phyloP scores from a whole-genome alignment of 1,140 invertebrate genomes.

The Arion vulgaris region DNA sequence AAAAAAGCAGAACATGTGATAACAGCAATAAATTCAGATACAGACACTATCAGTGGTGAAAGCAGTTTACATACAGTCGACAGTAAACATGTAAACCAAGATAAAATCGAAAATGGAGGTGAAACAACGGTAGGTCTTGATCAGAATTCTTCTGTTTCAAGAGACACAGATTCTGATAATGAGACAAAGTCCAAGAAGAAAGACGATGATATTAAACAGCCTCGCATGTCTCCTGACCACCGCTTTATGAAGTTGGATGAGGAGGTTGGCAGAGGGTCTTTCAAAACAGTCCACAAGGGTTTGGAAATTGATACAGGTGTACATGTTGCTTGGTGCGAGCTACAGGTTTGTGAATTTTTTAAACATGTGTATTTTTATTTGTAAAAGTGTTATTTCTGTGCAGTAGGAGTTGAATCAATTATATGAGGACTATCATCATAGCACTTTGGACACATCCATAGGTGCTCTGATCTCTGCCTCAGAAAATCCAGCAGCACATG shows the following conservation, averaged over 20 bases:
- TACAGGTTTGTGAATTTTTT: conserved; percentile 80
- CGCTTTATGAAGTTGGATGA: conserved; percentile 99
- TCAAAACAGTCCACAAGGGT: conserved; percentile 98
- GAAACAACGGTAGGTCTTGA: too few species aligned
- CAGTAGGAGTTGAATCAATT: too few species aligned
- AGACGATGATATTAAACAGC: conserved; percentile 63
- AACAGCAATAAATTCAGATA: not conserved
- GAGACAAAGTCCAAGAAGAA: conserved; percentile 51
- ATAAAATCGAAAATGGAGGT: too few species aligned
- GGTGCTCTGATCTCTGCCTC: too few species aligned
- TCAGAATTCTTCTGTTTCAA: not conserved
- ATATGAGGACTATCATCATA: too few species aligned
- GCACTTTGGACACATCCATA: too few species aligned
- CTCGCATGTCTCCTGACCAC: conserved; percentile 75
- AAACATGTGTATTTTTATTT: too few species aligned
- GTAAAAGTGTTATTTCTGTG: too few species aligned
- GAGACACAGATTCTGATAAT: conserved; percentile 13
- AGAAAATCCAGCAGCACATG: too few species aligned
- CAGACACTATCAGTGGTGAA: too few species aligned
- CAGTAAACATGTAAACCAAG: too few species aligned
- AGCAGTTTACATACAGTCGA: too few species aligned
- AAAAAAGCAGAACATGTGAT: not conserved
- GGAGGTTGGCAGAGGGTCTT: conserved; percentile 97
- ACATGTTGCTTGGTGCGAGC: conserved; percentile 97
- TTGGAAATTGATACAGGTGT: conserved; percentile 98